Conservation (phyloP, 2,888 invertebrate species). For the Apoda limacodes region DNA sequence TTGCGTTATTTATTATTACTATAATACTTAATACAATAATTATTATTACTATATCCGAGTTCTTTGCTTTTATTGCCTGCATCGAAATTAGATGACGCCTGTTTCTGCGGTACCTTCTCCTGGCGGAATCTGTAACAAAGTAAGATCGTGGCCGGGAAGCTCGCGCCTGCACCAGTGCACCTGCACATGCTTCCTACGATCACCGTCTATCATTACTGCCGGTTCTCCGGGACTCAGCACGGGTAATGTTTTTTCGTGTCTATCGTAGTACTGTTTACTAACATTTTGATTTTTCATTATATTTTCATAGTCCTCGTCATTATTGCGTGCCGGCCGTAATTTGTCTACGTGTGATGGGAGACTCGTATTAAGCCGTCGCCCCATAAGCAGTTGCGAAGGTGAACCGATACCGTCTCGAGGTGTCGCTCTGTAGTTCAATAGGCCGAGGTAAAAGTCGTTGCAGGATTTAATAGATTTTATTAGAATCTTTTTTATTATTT, state of each 20-base stretch:
- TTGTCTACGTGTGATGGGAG: constrained; percentile 7
- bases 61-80: no score
- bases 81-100: no score
- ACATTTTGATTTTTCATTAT: constrained; percentile 1
- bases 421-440: constrained; percentile 13
- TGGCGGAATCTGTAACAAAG: constrained; percentile 4
- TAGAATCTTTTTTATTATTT: constrained; percentile 13
- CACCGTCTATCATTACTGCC: constrained; percentile 8
- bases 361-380: constrained; percentile 13
- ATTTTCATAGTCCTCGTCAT: not conserved
- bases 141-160: constrained; percentile 11
- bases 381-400: constrained; percentile 17
- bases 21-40: no score
- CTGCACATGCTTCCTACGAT: not conserved
- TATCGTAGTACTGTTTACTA: constrained; percentile 9
- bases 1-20: no score
- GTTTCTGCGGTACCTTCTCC: no score
- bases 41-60: no score
- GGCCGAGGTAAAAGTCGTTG: constrained; percentile 12
- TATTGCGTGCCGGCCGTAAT: constrained; percentile 6
- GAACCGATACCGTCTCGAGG: constrained; percentile 9
- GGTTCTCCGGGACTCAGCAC: constrained; percentile 4
- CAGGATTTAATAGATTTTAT: constrained; percentile 8
- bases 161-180: constrained; percentile 4
- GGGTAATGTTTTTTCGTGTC: not conserved